Conservation (phyloP, 2,888 invertebrate genomes). For the Campoplex nolae region DNA sequence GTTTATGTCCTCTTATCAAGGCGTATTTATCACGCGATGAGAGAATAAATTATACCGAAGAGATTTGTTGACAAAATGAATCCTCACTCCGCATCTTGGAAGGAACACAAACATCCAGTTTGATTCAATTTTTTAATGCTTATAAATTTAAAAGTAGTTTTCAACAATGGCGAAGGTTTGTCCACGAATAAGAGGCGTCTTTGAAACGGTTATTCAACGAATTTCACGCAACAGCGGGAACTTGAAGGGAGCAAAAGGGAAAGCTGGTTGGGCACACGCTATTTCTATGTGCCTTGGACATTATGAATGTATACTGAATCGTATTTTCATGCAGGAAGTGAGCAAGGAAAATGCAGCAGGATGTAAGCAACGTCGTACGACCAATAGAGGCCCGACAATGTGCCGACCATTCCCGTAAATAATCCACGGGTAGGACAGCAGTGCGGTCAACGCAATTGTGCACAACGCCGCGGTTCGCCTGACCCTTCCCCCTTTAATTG, state of each 20-base stretch:
- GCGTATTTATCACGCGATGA: not conserved
- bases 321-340: constrained; percentile 55
- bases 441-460: constrained; percentile 65
- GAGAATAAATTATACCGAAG: not conserved
- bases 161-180: constrained; percentile 72
- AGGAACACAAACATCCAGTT: not conserved
- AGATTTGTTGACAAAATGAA: constrained; percentile 29
- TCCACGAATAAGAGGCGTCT: constrained; percentile 73
- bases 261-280: constrained; percentile 60
- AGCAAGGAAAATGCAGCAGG: constrained; percentile 52
- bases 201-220: constrained; percentile 72
- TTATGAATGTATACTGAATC: constrained; percentile 6
- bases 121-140: constrained; percentile 11
- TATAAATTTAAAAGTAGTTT: constrained; percentile 3
- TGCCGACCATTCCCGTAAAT: constrained; percentile 75
- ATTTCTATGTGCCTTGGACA: constrained; percentile 11
- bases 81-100: not conserved
- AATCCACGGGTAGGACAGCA: constrained; percentile 71
- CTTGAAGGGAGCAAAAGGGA: constrained; percentile 57
- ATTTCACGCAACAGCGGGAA: constrained; percentile 69
- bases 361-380: constrained; percentile 56
- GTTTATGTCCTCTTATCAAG: constrained; percentile 38
- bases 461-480: constrained; percentile 65
- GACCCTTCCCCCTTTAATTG: constrained; percentile 73
- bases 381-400: constrained; percentile 72